Conservation (phyloP, 2,888 invertebrate genomes). For the Hartigia nigra region DNA sequence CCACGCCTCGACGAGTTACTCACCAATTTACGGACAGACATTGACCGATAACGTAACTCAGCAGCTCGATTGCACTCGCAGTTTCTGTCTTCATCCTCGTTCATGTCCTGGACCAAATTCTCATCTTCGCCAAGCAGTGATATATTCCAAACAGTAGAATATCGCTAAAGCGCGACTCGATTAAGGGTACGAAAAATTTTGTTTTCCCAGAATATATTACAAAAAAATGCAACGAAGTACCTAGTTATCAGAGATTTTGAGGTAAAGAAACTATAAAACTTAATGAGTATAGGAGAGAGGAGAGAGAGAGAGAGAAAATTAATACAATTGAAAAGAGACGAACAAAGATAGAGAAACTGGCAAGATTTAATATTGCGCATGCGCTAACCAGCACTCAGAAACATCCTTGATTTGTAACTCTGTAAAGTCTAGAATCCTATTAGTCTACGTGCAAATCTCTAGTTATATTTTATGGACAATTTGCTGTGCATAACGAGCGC, state of each 20-base stretch:
- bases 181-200: too few relatives aligned
- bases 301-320: not conserved
- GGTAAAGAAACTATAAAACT: not conserved
- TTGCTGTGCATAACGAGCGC: slow-evolving; percentile 30
- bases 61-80: not conserved
- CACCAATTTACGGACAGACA: slow-evolving; percentile 5
- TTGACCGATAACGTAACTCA: slow-evolving; percentile 3
- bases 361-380: not conserved
- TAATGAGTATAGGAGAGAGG: not conserved
- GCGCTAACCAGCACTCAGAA: not conserved
- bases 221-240: not conserved
- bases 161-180: not conserved
- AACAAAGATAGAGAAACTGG: not conserved
- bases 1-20: not conserved
- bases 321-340: not conserved
- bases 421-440: not conserved
- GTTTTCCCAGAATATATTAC: not conserved
- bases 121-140: not conserved
- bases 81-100: not conserved
- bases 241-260: not conserved
- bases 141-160: too few relatives aligned
- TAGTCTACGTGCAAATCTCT: not conserved
- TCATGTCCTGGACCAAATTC: not conserved
- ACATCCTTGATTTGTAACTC: not conserved
- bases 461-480: slow-evolving; percentile 28